These are phyloP conservation scores for Silurus lanzhouensis DNA, from an alignment of 2,797 vertebrate species.

Conservation along the genomic window DNA sequence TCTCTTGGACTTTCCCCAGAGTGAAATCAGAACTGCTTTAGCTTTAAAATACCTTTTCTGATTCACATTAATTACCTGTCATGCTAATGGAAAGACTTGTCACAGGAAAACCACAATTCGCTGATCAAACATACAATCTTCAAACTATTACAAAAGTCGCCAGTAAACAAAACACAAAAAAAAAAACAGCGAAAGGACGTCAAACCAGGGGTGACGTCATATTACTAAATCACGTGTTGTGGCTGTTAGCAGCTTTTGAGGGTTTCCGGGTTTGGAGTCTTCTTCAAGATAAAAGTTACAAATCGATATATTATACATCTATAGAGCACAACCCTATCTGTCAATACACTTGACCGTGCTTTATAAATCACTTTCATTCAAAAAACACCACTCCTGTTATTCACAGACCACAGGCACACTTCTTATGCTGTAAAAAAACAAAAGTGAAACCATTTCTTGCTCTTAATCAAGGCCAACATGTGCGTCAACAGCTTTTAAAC, in stretches of 20 bases:
- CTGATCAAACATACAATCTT: neutral
- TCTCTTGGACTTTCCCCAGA: neutral
- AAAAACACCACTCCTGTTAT: neutral
- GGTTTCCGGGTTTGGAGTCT: neutral
- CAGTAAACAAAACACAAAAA: neutral
- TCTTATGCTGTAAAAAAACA: slow-evolving; percentile 3
- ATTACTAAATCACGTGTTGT: neutral
- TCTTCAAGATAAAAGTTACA: slow-evolving; percentile 17
- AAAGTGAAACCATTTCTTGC: neutral
- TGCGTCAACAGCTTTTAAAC: neutral
- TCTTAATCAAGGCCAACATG: neutral
- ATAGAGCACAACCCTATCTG: neutral
- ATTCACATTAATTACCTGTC: neutral
- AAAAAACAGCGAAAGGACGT: neutral
- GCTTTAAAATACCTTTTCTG: neutral
- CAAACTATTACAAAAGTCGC: neutral
- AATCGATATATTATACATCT: neutral
- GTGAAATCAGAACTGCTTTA: neutral
- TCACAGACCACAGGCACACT: neutral
- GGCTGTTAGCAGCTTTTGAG: neutral
- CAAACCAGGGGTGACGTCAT: neutral
- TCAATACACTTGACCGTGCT: neutral
- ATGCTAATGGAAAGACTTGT: neutral
- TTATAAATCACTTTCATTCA: neutral
- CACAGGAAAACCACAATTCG: neutral